Evolutionary conservation across 2,113 vertebrate species (phyloP).

Genomic region (Amazona vittata): DNA sequence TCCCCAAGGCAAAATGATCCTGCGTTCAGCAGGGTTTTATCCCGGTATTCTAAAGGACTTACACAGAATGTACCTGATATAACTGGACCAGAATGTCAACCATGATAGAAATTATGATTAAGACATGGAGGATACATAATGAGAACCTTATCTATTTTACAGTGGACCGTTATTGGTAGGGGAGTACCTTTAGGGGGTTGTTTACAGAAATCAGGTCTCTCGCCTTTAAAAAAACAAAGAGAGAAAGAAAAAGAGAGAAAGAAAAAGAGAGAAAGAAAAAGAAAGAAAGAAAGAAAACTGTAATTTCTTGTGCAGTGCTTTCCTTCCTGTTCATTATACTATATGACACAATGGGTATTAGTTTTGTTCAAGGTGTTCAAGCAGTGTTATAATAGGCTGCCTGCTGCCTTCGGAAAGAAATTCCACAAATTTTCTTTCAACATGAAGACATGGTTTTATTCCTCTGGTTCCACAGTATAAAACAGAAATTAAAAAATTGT

Average conservation of each 20-base stretch:
- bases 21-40: constrained; percentile 62
- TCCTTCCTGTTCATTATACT: not conserved
- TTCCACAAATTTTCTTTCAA: not conserved
- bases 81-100: constrained; percentile 68
- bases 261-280: not conserved
- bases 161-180: constrained; percentile 15
- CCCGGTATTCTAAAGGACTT: constrained; percentile 60
- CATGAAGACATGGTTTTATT: not conserved
- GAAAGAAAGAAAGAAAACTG: not conserved
- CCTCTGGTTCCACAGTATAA: not conserved
- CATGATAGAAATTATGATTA: constrained; percentile 70
- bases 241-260: not conserved
- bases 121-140: constrained; percentile 57
- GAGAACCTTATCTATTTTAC: constrained; percentile 64
- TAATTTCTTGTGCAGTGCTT: not conserved
- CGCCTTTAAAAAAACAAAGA: not conserved
- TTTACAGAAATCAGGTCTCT: constrained; percentile 64
- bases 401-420: not conserved
- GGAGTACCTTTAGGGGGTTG: constrained; percentile 54
- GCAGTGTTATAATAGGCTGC: not conserved
- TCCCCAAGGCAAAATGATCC: constrained; percentile 66
- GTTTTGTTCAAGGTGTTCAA: not conserved
- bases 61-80: constrained; percentile 47
- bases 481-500: constrained; percentile 28
- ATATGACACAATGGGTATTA: not conserved